phyloP scores from a whole-genome alignment of 2,113 vertebrate genomes.

The Alouatta palliata region DNA sequence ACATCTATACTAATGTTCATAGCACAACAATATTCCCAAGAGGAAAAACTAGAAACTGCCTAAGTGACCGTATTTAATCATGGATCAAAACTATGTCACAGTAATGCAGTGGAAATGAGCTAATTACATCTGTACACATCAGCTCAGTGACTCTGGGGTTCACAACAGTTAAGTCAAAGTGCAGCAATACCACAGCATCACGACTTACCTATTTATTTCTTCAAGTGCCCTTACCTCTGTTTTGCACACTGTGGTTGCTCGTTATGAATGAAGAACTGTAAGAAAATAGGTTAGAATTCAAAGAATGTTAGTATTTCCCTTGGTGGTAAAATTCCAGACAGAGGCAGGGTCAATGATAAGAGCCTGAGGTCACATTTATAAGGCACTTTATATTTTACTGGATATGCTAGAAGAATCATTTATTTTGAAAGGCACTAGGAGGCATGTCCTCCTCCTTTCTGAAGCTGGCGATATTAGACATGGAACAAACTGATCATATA shows the following conservation, averaged over 20 bases:
- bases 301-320: slow-evolving; percentile 22
- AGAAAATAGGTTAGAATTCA: slow-evolving; percentile 57
- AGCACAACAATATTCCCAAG: background rate
- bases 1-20: background rate
- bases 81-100: background rate
- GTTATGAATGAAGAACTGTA: slow-evolving; percentile 28
- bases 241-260: background rate
- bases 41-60: background rate
- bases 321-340: background rate
- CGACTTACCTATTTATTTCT: background rate
- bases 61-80: background rate
- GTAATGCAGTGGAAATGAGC: background rate
- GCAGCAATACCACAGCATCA: background rate
- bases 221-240: slow-evolving; percentile 77
- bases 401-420: background rate
- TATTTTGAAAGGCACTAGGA: background rate
- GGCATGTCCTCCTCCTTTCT: background rate
- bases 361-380: background rate
- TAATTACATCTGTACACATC: background rate
- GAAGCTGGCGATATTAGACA: background rate
- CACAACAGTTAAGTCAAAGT: background rate
- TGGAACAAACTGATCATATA: background rate
- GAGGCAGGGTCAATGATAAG: background rate
- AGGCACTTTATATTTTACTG: background rate
- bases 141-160: background rate